phyloP scores from a whole-genome alignment of 1,140 invertebrate genomes.

The Drosophila azteca region DNA sequence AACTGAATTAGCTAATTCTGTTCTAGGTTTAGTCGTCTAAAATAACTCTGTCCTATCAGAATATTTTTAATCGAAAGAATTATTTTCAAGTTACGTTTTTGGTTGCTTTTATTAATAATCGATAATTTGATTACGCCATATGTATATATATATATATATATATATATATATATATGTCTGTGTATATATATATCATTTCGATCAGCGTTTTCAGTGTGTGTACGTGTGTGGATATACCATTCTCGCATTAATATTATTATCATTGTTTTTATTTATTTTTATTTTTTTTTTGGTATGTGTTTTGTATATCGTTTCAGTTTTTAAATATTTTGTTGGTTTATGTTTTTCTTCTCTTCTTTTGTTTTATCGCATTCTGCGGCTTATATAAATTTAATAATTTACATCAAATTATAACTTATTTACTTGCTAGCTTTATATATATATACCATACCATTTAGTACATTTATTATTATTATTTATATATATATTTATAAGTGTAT shows the following conservation, averaged over 20 bases:
- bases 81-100: too few species aligned
- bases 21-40: too few species aligned
- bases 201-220: conserved; percentile 46
- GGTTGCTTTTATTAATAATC: conserved; percentile 70
- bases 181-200: conserved; percentile 72
- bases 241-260: conserved; percentile 51
- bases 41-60: too few species aligned
- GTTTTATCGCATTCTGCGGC: conserved; percentile 19
- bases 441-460: conserved; percentile 58
- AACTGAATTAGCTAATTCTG: too few species aligned
- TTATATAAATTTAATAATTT: conserved; percentile 64
- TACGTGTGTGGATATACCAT: conserved; percentile 14
- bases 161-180: conserved; percentile 47
- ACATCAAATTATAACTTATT: conserved; percentile 75
- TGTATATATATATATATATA: conserved; percentile 37
- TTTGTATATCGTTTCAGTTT: conserved; percentile 40
- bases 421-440: conserved; percentile 64
- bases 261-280: conserved; percentile 27
- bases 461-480: conserved; percentile 23
- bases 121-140: conserved; percentile 79
- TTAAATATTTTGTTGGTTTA: conserved; percentile 2
- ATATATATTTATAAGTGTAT: conserved; percentile 37
- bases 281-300: conserved; percentile 23
- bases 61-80: too few species aligned
- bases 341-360: conserved; percentile 8